A percentile compares a stretch with the other conserved stretches of the same genome.
Conservation (phyloP, 2,113 vertebrate species). For the Dolichotis patagonum region DNA sequence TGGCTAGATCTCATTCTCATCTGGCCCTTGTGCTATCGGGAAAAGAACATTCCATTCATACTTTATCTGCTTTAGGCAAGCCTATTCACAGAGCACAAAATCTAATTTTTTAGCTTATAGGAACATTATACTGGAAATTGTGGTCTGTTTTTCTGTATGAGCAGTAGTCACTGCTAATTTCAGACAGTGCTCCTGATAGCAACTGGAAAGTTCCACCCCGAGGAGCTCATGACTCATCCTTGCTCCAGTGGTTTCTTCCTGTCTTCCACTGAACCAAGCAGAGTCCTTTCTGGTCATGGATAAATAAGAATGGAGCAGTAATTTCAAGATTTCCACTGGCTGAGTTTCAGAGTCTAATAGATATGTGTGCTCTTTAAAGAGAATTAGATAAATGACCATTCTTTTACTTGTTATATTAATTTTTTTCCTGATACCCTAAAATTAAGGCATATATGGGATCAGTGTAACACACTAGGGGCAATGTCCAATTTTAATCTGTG, state of each 20-base stretch:
- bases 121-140: constrained; percentile 48
- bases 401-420: constrained; percentile 3
- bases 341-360: not conserved
- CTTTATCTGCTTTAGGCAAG: constrained; percentile 78
- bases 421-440: not conserved
- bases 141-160: not conserved
- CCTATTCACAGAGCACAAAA: constrained; percentile 75
- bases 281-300: not conserved
- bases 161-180: not conserved
- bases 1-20: not conserved
- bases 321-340: not conserved
- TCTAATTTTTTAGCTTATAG: constrained; percentile 56
- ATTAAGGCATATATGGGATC: not conserved
- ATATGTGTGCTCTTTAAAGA: not conserved
- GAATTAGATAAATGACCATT: not conserved
- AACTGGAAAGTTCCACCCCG: not conserved
- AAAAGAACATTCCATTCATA: constrained; percentile 82
- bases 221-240: not conserved
- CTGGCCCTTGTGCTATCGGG: not conserved
- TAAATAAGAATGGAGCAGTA: not conserved
- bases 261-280: not conserved
- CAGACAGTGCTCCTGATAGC: constrained; percentile 46
- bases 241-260: not conserved
- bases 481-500: not conserved
- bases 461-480: not conserved